phyloP scores from a whole-genome alignment of 2,888 invertebrate genomes.

The Deroplatys truncata region DNA sequence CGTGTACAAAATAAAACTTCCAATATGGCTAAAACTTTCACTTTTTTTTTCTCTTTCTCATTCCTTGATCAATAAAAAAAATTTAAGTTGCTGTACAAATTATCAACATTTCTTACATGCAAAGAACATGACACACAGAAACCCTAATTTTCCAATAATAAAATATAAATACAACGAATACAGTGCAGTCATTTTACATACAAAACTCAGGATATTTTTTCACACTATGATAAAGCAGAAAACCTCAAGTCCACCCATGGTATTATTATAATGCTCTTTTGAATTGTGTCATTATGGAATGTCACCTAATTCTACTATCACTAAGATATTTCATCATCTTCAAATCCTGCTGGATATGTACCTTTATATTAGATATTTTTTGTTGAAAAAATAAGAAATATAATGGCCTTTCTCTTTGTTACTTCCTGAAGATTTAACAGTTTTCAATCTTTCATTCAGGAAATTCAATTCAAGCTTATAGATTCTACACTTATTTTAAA shows the following conservation, averaged over 20 bases:
- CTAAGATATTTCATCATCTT: not conserved
- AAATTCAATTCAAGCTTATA: not conserved
- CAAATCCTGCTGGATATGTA: not conserved
- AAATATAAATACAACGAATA: not conserved
- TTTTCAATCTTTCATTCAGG: not conserved
- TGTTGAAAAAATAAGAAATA: not conserved
- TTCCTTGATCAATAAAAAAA: conserved; percentile 3
- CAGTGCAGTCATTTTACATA: not conserved
- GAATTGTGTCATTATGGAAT: not conserved
- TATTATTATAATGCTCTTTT: not conserved
- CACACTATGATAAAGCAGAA: not conserved
- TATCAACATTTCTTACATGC: conserved; percentile 6
- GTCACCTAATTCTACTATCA: not conserved
- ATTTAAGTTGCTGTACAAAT: conserved; percentile 16
- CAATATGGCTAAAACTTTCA: not conserved
- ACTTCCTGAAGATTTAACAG: not conserved
- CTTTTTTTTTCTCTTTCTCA: not conserved
- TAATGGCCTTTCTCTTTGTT: not conserved
- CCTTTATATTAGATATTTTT: not conserved
- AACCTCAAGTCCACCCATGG: not conserved
- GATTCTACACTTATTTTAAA: not conserved
- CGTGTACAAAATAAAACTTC: conserved; percentile 16
- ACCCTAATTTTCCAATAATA: not conserved
- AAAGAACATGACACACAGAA: not conserved
- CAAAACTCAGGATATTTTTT: not conserved